Evolutionary conservation across 1,140 invertebrate genomes (phyloP), one percentile per base, ranked within the genome.

Genomic region (Ceratitis capitata): DNA sequence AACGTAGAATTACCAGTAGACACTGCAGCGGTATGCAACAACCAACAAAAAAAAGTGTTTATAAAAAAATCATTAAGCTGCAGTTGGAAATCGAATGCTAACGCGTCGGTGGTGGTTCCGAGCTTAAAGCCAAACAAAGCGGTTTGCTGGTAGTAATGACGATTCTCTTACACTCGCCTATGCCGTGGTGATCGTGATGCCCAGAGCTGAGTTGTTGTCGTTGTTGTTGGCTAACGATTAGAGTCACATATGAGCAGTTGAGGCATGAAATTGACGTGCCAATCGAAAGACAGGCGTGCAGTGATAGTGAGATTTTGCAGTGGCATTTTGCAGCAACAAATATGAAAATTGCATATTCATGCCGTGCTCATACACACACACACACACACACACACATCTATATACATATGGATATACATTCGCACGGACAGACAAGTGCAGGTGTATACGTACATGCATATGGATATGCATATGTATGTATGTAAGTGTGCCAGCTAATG

Each of bases 331-430:
- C 10, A 23, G 39, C 39, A 78, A 35, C 29, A 74, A 74, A 74
- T 78, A 78, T 23, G 39, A 78, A 78, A 78, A 78, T 45, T 78
- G 69, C 69, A 78, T 78, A 78, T 78, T 78, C 39, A 78, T 78
- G 56, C 5, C 23, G n/a, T 53, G 61, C 7, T 53, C 56, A 58
- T 6, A 0, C 12, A 61, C 56, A 61, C 23, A 29, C 26, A 58
- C 23, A 26, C 56, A 51, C 4, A 51, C 49, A 53, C 16, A 53
- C 12, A 58, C 5, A 32, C 61, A 69, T 1, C 9, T 53, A 53
- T 19, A 14, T 53, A 16, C 2, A 2, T 12, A 16, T 19, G n/a
- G 14, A 16, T 53, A 19, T 53, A 53, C 14, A 53, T 53, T 19
- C 5, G 51, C n/a, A 53, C n/a, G 47, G 7, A 0, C 12, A 35